Evolutionary conservation across 1,140 invertebrate genomes (phyloP).

Genomic region (Polyergus mexicanus): DNA sequence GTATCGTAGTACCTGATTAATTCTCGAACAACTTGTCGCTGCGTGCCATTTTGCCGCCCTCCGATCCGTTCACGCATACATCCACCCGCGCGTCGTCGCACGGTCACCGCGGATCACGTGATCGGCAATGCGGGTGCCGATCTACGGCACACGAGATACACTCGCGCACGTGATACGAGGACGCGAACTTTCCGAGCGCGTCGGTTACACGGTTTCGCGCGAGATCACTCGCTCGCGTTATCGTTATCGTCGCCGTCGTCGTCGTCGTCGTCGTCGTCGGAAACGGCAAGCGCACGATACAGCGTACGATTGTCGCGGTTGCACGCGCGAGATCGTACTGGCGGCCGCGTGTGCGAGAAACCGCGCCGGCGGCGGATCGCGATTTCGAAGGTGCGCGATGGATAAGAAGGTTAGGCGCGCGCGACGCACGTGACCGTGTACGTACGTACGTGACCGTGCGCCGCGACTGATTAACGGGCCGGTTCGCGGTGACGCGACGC

Average conservation of each 20-base stretch:
- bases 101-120: constrained; percentile 42
- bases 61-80: constrained; percentile 10
- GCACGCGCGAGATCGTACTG: constrained; percentile 72
- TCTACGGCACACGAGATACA: not conserved
- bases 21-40: not conserved
- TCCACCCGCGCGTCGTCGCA: constrained; percentile 12
- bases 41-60: constrained; percentile 33
- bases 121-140: not conserved
- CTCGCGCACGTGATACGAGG: constrained; percentile 4
- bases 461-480: constrained; percentile 52
- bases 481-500: constrained; percentile 46
- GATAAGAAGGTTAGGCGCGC: constrained; percentile 49
- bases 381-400: constrained; percentile 70
- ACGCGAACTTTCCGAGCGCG: constrained; percentile 61
- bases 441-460: constrained; percentile 15
- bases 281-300: constrained; percentile 1
- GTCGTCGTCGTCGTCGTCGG: constrained; percentile 20
- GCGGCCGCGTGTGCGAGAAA: constrained; percentile 22
- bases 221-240: too few relatives aligned
- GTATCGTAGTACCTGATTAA: not conserved
- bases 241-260: not conserved
- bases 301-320: constrained; percentile 60
- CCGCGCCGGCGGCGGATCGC: constrained; percentile 54
- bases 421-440: constrained; percentile 7
- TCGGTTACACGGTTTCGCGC: not conserved